phyloP scores from a whole-genome alignment of 1,140 invertebrate genomes.

The Drosophila nigromelanica region DNA sequence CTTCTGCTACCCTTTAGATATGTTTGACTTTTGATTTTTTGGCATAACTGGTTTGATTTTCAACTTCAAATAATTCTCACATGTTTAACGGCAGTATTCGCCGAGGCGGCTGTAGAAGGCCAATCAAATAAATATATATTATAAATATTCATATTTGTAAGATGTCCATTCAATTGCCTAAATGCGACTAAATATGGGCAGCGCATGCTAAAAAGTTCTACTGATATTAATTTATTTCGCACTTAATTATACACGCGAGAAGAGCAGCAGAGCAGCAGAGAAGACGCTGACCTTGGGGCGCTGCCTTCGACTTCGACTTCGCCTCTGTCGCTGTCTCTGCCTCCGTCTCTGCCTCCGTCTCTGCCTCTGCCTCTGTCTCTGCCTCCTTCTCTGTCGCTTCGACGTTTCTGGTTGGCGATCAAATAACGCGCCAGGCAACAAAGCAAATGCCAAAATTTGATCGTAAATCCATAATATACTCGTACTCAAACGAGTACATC shows the following conservation, averaged over 20 bases:
- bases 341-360: neutral
- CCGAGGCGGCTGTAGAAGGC: too few species aligned
- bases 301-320: conserved; percentile 21
- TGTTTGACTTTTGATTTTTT: too few species aligned
- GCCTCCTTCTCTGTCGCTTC: conserved; percentile 21
- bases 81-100: too few species aligned
- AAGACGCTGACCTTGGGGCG: conserved; percentile 57
- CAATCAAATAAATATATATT: conserved; percentile 26
- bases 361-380: neutral
- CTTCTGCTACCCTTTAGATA: too few species aligned
- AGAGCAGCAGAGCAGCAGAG: neutral
- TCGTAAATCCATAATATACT: conserved; percentile 5
- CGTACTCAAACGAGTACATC: conserved; percentile 7
- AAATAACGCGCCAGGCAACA: conserved; percentile 46
- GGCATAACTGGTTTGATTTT: too few species aligned
- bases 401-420: conserved; percentile 50
- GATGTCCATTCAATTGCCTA: conserved; percentile 14
- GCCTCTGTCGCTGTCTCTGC: conserved; percentile 9
- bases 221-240: conserved; percentile 76
- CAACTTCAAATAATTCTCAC: too few species aligned
- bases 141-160: conserved; percentile 42
- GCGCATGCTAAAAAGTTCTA: conserved; percentile 77
- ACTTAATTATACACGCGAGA: conserved; percentile 69
- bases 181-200: conserved; percentile 53
- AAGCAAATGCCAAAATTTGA: conserved; percentile 37